Conservation (phyloP, 2,888 invertebrate species). For the Drosophila neotestacea region DNA sequence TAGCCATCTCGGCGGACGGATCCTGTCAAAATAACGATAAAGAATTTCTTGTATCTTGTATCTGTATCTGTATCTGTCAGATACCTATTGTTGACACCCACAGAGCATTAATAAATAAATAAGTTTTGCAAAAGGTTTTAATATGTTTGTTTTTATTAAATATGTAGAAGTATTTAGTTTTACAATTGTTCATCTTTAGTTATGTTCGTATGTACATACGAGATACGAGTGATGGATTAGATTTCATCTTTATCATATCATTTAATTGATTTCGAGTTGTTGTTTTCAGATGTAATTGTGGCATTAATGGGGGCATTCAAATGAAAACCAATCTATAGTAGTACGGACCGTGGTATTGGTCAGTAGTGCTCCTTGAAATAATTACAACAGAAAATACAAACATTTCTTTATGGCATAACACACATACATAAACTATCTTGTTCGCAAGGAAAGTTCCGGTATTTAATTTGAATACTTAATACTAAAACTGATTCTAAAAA, state of each 20-base stretch:
- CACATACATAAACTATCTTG: too few relatives aligned
- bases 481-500: not conserved
- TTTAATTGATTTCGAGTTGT: slow-evolving; percentile 66
- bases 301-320: slow-evolving; percentile 58
- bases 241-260: slow-evolving; percentile 41
- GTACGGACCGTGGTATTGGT: slow-evolving; percentile 55
- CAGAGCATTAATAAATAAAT: not conserved
- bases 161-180: slow-evolving; percentile 79
- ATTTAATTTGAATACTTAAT: too few relatives aligned
- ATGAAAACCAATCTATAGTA: slow-evolving; percentile 40
- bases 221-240: slow-evolving; percentile 70
- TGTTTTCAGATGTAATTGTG: slow-evolving; percentile 49
- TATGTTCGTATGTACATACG: slow-evolving; percentile 77
- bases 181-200: slow-evolving; percentile 76
- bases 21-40: too few relatives aligned
- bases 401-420: not conserved
- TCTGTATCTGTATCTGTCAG: not conserved
- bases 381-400: not conserved
- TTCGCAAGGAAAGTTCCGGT: too few relatives aligned
- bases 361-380: slow-evolving; percentile 45
- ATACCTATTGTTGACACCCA: not conserved
- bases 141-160: slow-evolving; percentile 76
- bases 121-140: slow-evolving; percentile 34
- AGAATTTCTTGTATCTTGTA: not conserved
- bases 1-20: too few relatives aligned